These are phyloP conservation scores for Heloderma charlesbogerti DNA, from an alignment of 2,113 vertebrate species.

Conservation along the genomic window DNA sequence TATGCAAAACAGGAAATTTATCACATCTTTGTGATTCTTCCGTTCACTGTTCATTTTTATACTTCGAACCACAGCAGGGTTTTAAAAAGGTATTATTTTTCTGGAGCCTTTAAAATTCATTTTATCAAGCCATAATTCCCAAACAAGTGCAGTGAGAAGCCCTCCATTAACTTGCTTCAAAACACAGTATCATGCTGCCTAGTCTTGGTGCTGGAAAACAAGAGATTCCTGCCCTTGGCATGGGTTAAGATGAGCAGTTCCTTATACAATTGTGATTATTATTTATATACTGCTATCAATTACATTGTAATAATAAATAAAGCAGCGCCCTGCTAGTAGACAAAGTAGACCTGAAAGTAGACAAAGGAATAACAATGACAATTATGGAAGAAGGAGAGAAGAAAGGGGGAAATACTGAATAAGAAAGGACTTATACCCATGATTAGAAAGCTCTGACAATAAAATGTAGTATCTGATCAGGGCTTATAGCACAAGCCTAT, in stretches of 20 bases:
- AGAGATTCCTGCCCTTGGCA: not conserved
- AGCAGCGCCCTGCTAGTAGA: not conserved
- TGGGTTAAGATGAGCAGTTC: slow-evolving; percentile 22
- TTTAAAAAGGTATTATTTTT: slow-evolving; percentile 65
- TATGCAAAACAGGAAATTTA: slow-evolving; percentile 63
- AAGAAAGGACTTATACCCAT: not conserved
- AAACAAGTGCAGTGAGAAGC: slow-evolving; percentile 51
- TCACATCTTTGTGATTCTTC: slow-evolving; percentile 45
- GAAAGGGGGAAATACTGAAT: not conserved
- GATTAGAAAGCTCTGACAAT: not conserved
- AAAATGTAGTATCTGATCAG: not conserved
- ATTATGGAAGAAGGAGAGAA: not conserved
- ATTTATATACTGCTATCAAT: not conserved
- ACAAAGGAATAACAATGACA: not conserved
- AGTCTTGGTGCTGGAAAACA: slow-evolving; percentile 21
- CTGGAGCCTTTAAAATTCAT: not conserved
- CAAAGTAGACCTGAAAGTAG: not conserved
- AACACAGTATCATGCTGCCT: slow-evolving; percentile 46
- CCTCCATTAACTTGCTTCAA: slow-evolving; percentile 55
- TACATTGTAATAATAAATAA: not conserved
- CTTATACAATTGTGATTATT: not conserved
- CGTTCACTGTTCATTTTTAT: slow-evolving; percentile 49
- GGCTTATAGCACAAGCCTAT: not conserved
- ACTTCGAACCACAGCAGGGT: slow-evolving; percentile 61
- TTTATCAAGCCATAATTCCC: slow-evolving; percentile 58